These are phyloP conservation scores for Parazoanthus atlanticus DNA, from an alignment of 92 coral and sea anemone genomes.

Conservation along the genomic window DNA sequence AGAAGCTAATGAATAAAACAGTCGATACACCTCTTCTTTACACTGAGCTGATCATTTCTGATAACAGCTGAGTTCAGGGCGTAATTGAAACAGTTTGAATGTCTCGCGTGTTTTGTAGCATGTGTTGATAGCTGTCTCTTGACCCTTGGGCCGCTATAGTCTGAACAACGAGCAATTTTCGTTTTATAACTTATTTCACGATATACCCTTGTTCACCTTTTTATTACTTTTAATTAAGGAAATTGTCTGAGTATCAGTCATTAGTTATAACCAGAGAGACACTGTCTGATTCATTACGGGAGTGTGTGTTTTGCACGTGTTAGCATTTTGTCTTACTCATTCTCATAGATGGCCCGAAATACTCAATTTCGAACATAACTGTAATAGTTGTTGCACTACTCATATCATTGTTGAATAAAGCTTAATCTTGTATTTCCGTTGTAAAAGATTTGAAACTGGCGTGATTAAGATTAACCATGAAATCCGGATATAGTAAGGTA, in stretches of 20 bases:
- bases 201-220: not conserved
- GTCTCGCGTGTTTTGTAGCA: not conserved
- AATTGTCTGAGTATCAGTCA: not conserved
- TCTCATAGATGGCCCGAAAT: no score
- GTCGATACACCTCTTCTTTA: not conserved
- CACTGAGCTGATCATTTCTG: not conserved
- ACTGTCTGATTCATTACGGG: not conserved
- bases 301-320: not conserved
- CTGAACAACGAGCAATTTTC: not conserved
- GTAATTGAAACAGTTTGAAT: constrained; percentile 17
- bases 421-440: no score
- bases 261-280: not conserved
- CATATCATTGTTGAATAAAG: no score
- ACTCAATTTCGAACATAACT: no score
- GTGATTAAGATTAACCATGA: no score
- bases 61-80: constrained; percentile 3
- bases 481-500: no score
- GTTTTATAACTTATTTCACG: not conserved
- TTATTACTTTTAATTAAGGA: not conserved
- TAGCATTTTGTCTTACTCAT: not conserved
- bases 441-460: no score
- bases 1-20: constrained; percentile 7
- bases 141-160: not conserved
- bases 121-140: not conserved
- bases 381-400: no score